Percentiles rank a stretch among this genome's conserved stretches.
Conservation (phyloP, 2,888 invertebrate species). For the Cephus pygmeus region DNA sequence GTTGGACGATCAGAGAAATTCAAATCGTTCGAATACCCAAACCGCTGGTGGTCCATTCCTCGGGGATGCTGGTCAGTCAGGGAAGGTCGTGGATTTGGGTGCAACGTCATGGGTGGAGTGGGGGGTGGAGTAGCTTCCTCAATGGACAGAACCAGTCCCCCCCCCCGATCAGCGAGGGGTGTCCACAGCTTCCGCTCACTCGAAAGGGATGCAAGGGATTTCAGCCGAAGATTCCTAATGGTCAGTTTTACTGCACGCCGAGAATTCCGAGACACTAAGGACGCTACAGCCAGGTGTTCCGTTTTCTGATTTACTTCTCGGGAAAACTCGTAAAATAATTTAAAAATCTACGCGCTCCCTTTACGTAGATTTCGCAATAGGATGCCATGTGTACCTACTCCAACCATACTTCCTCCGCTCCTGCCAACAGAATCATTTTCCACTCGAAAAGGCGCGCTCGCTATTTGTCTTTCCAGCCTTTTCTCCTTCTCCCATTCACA, state of each 20-base stretch:
- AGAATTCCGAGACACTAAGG: conserved; percentile 45
- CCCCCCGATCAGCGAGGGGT: conserved; percentile 29
- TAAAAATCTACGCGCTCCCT: conserved; percentile 27
- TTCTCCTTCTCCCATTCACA: too few species aligned
- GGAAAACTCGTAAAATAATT: conserved; percentile 50
- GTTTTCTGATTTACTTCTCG: conserved; percentile 19
- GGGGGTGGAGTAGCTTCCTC: neutral
- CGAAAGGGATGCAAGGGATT: conserved; percentile 32
- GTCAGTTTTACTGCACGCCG: conserved; percentile 56
- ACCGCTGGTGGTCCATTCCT: conserved; percentile 29
- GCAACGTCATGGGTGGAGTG: conserved; percentile 11
- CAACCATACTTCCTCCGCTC: too few species aligned
- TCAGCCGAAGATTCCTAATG: conserved; percentile 31
- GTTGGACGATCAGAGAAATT: too few species aligned
- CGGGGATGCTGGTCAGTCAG: conserved; percentile 32
- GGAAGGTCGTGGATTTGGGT: conserved; percentile 12
- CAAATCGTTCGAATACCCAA: conserved; percentile 29
- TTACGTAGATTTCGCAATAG: too few species aligned
- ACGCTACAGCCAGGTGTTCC: conserved; percentile 57
- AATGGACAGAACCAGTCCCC: conserved; percentile 11
- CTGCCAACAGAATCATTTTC: too few species aligned
- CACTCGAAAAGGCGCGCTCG: too few species aligned
- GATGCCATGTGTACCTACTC: too few species aligned
- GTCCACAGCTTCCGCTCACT: conserved; percentile 27
- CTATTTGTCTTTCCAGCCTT: too few species aligned